phyloP scores from a whole-genome alignment of 2,797 vertebrate species.

The Falco novaeseelandiae region DNA sequence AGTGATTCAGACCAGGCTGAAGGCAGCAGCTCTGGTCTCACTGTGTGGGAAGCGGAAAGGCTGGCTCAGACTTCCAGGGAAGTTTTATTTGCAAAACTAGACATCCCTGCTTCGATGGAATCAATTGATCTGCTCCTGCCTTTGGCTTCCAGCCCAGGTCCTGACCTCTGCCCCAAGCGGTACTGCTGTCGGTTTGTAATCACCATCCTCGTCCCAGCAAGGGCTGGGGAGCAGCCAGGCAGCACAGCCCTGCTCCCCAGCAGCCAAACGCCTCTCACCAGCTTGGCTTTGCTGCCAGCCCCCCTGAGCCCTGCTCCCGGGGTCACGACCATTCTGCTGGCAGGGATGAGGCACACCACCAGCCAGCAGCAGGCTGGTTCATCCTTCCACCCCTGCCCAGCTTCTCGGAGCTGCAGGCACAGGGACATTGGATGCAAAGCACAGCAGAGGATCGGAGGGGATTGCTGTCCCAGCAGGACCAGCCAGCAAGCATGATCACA shows the following conservation, averaged over 20 bases:
- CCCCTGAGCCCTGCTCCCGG: background rate
- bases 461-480: background rate
- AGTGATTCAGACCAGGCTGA: background rate
- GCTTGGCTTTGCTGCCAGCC: background rate
- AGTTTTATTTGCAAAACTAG: background rate
- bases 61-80: background rate
- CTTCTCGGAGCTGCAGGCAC: background rate
- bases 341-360: background rate
- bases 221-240: background rate
- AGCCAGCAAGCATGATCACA: background rate
- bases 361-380: background rate
- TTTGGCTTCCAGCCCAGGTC: background rate
- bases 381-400: background rate
- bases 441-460: background rate
- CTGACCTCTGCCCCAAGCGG: background rate
- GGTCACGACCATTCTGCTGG: background rate
- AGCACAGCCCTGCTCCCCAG: background rate
- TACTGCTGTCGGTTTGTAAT: background rate
- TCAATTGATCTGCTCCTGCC: background rate
- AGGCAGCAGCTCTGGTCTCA: background rate
- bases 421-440: accelerated
- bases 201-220: background rate
- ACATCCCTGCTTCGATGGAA: accelerated
- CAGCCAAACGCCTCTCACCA: slow-evolving; percentile 5
- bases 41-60: background rate